A percentile compares a stretch with the other conserved stretches of the same genome.
Evolutionary conservation across 2,113 vertebrate species (phyloP).

Genomic region (Sinocyclocheilus maitianheensis): DNA sequence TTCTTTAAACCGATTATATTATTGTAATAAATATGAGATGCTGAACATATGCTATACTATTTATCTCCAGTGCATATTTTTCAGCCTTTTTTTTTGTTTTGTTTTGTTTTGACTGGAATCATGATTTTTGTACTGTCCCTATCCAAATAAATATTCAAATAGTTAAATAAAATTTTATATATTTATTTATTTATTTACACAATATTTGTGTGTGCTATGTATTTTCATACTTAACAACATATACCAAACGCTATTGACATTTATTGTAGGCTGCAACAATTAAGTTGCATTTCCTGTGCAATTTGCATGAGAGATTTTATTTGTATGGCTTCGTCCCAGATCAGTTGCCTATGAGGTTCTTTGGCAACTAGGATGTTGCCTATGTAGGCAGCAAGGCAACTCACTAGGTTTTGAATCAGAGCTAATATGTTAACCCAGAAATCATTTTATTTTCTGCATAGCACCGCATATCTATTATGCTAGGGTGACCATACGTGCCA

Average conservation of each 20-base stretch:
- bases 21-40: background rate
- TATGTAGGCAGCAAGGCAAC: background rate
- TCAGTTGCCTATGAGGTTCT: background rate
- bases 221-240: background rate
- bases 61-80: background rate
- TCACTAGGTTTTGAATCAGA: background rate
- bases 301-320: background rate
- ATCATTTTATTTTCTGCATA: background rate
- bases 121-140: background rate
- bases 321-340: background rate
- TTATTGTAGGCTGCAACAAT: background rate
- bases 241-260: background rate
- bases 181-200: too few relatives aligned
- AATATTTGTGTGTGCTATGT: background rate
- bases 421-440: constrained; percentile 7
- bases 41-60: background rate
- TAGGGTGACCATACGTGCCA: too few relatives aligned
- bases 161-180: too few relatives aligned
- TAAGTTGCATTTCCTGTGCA: background rate
- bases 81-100: too few relatives aligned
- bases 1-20: background rate
- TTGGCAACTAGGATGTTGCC: background rate
- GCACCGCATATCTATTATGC: background rate
- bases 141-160: background rate
- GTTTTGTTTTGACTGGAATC: background rate